Evolutionary conservation across 2,113 vertebrate species (phyloP), one percentile per base, ranked within the genome.

Genomic region (Collichthys lucidus): DNA sequence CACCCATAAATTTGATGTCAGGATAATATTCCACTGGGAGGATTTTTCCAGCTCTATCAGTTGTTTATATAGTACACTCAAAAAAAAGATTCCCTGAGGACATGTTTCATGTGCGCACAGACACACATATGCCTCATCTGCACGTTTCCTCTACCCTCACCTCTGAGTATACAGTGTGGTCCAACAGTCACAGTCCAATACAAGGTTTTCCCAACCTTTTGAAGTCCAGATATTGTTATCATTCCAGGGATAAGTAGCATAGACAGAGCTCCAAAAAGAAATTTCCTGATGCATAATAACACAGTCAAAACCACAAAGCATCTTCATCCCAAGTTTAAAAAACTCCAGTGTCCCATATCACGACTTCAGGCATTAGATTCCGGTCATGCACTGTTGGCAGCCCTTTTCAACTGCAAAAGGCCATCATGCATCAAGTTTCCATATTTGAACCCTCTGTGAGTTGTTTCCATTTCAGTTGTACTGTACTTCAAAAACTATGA

Each of bases 1-100:
- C 63, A 75, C 67, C 66, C 79, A 63, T 84, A 85, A 86, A 89
- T 86, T 72, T 83, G 9, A 77, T 79, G 83, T 83, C 66, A 74
- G 82, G 72, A 76, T 69, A 50, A 85, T 86, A 77, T 81, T 91
- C 70, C 60, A 74, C 62, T 50, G 79, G 84, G 83, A 89, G 83
- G 77, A 84, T 86, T 88, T 90, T 90, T 89, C 86, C 87, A 87
- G 24, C 64, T 73, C 35, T 74, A 12, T 88, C 85, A 8, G 35
- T 40, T 91, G 90, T 92, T 92, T 91, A 92, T 84, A 68, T 84
- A 88, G 65, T 29, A 61, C 66, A 83, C 74, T 80, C 86, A 49
- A 75, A 64, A 44, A 44, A 68, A 71, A 59, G 4, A 70, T 75
- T 35, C 78, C 86, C 63, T 0, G 1, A 19, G 80, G 77, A 52